Percentiles rank a stretch among this genome's conserved stretches.
Conservation (phyloP, 2,113 vertebrate species). For the Trochalopteron elliotii region DNA sequence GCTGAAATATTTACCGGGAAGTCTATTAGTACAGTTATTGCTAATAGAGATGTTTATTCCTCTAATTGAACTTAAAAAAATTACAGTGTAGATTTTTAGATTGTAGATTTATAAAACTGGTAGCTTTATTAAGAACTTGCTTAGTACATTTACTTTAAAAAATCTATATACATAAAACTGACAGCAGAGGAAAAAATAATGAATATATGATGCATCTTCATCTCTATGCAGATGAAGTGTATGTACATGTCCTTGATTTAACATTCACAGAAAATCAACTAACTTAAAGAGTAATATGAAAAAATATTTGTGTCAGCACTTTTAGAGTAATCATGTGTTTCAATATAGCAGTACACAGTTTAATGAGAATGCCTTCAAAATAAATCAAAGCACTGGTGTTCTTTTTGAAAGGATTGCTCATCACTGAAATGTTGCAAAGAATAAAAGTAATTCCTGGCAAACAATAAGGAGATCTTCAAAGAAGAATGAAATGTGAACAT, state of each 20-base stretch:
- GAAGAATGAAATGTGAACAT: not conserved
- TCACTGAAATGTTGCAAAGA: conserved; percentile 15
- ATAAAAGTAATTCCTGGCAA: conserved; percentile 46
- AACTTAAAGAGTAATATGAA: conserved; percentile 60
- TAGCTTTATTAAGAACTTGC: conserved; percentile 28
- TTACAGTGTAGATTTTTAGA: not conserved
- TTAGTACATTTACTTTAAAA: not conserved
- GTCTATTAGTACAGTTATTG: not conserved
- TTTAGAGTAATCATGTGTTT: conserved; percentile 62
- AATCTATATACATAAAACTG: not conserved
- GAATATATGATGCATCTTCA: conserved; percentile 18
- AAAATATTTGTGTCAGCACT: conserved; percentile 67
- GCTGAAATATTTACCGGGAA: not conserved
- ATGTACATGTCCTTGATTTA: conserved; percentile 63
- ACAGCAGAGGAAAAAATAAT: conserved; percentile 25
- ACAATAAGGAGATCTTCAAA: not conserved
- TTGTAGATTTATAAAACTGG: not conserved
- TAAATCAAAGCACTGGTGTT: conserved; percentile 45
- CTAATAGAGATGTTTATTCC: not conserved
- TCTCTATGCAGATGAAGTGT: conserved; percentile 58
- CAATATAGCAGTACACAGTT: conserved; percentile 36
- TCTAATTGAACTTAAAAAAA: not conserved
- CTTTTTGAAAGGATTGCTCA: not conserved
- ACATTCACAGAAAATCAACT: conserved; percentile 68
- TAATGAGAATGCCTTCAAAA: conserved; percentile 69